Conservation (phyloP, 2,888 invertebrate species). For the Eristalis tenax region DNA sequence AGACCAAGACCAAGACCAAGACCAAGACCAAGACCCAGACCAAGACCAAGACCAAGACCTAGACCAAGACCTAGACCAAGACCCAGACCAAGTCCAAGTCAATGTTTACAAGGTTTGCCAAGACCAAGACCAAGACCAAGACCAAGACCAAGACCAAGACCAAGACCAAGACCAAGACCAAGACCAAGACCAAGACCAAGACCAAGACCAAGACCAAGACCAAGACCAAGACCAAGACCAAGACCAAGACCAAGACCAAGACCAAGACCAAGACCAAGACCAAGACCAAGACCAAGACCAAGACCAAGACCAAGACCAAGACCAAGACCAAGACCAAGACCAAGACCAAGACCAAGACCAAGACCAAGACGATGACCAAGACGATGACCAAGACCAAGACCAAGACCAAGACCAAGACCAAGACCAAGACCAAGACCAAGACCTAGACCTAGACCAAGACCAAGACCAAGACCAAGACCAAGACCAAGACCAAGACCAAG, state of each 20-base stretch:
- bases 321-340: constrained; percentile 33
- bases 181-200: constrained; percentile 43
- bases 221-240: not conserved
- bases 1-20: no score
- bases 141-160: constrained; percentile 34
- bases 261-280: constrained; percentile 25
- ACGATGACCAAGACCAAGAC: constrained; percentile 30
- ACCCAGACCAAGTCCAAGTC: constrained; percentile 28
- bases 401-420: constrained; percentile 32
- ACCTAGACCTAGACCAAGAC: constrained; percentile 26
- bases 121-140: constrained; percentile 32
- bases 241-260: constrained; percentile 7
- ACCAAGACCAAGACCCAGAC: no score
- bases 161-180: constrained; percentile 36
- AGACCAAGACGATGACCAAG: constrained; percentile 36
- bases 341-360: constrained; percentile 39
- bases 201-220: not conserved
- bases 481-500: constrained; percentile 35
- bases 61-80: constrained; percentile 3
- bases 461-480: constrained; percentile 32
- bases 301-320: constrained; percentile 40
- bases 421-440: constrained; percentile 35
- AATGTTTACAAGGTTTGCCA: no score
- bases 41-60: not conserved
- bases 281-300: constrained; percentile 30